phyloP scores from a whole-genome alignment of 2,797 vertebrate species.

The Clamator glandarius region DNA sequence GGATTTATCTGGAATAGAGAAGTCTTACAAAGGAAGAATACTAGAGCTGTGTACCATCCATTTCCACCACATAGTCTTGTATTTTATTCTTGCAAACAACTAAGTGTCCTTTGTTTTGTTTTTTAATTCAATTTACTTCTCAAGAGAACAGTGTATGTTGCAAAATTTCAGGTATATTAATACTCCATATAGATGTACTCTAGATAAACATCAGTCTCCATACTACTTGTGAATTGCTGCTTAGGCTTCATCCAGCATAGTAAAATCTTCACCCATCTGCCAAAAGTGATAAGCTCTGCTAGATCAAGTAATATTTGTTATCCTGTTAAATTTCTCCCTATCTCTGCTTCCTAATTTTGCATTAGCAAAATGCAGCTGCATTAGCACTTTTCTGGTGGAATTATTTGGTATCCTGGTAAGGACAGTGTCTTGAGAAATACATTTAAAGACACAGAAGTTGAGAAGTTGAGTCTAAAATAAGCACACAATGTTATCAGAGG shows the following conservation, averaged over 20 bases:
- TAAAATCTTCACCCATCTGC: neutral
- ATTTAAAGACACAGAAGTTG: neutral
- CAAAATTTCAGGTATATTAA: neutral
- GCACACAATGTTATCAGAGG: neutral
- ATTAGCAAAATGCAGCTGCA: neutral
- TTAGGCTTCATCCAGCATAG: neutral
- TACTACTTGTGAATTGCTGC: neutral
- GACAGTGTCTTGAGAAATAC: neutral
- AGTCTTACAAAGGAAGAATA: neutral
- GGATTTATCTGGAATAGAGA: neutral
- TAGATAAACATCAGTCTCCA: neutral
- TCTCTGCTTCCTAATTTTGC: neutral
- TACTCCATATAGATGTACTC: neutral
- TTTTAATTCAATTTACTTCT: neutral
- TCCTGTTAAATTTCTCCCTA: neutral
- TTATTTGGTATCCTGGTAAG: neutral
- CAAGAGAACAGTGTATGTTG: neutral
- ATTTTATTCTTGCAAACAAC: neutral
- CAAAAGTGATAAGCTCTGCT: neutral
- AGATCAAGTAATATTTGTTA: neutral
- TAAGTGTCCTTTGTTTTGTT: neutral
- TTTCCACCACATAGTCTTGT: neutral
- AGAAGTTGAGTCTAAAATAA: neutral
- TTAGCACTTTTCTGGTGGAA: neutral
- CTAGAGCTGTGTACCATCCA: neutral